phyloP scores from a whole-genome alignment of 2,113 vertebrate genomes.

The Mus musculus region DNA sequence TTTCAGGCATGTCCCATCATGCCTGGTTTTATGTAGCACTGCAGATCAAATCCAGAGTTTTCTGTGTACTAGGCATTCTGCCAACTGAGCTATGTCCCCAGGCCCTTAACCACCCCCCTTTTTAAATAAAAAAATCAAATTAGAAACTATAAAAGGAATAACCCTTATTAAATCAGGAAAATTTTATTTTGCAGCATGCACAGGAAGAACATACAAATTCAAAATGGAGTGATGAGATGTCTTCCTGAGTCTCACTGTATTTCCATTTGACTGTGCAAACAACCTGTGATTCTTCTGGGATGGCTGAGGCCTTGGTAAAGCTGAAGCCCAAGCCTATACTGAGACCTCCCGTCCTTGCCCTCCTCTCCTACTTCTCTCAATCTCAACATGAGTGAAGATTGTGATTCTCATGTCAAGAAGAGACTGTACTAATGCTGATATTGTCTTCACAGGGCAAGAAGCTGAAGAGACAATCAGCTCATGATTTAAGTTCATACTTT shows the following conservation, averaged over 20 bases:
- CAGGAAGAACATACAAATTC: background rate
- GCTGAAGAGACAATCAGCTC: background rate
- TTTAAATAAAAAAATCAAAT: background rate
- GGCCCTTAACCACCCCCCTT: background rate
- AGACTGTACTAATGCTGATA: background rate
- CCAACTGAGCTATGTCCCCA: background rate
- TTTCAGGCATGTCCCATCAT: background rate
- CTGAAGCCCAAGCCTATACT: background rate
- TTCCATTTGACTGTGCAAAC: background rate
- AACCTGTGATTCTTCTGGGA: background rate
- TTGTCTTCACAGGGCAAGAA: background rate
- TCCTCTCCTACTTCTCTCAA: rapidly evolving
- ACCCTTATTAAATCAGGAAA: background rate
- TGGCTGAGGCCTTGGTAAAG: background rate
- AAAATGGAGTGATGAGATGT: background rate
- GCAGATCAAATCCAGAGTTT: background rate
- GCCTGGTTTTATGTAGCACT: background rate
- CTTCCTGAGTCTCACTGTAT: background rate
- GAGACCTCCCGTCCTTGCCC: rapidly evolving
- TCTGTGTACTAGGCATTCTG: background rate
- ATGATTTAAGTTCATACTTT: background rate
- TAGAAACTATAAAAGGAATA: background rate
- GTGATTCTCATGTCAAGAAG: background rate
- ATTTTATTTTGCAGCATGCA: background rate
- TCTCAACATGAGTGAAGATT: too few species aligned